Evolutionary conservation across 2,113 vertebrate species (phyloP), one percentile per base, ranked within the genome.

Genomic region (Rallus limicola): DNA sequence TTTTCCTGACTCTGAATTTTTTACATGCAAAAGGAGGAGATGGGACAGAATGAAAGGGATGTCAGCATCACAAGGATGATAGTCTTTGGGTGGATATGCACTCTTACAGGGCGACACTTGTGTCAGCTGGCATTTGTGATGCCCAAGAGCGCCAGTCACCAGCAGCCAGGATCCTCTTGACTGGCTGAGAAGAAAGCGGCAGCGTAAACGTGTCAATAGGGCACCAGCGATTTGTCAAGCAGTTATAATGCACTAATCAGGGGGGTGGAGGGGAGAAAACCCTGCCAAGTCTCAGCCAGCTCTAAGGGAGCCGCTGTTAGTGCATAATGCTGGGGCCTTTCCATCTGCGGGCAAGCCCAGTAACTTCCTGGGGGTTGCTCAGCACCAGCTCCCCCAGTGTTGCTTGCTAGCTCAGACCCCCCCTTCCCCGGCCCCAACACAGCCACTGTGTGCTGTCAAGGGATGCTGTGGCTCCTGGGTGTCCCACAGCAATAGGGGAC

Each of bases 161-260:
- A 58, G 58, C 28, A 86, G 83, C 52, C 84, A 91, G 63, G 64
- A 89, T 94, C 81, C 90, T 91, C 82, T 67, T 72, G 72, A 48
- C 29, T 17, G 85, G 33, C 72, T 85, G 89, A 89, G 82, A 94
- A 92, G 81, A 94, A 86, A 89, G 77, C 82, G 75, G 68, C 0
- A 1, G 87, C 33, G 25, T 69, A 86, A 96, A 95, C 0, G 17
- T 95, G 92, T 96, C 95, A 80, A 50, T 86, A 93, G 84, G 92
- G 80, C 85, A 82, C 88, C 85, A 65, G 82, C 4, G 9, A 93
- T 93, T 93, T 95, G 92, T 97, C 95, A 95, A 81, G 96, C 3
- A 4, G 76, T 76, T 96, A 72, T 74, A 91, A 80, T 67, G 38
- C 87, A 46, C 67, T 91, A 80, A 96, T 94, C 75, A 86, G 62